A percentile compares a stretch with the other conserved stretches of the same genome.
Evolutionary conservation across 2,113 vertebrate genomes (phyloP).

Genomic region (Hoplias malabaricus): DNA sequence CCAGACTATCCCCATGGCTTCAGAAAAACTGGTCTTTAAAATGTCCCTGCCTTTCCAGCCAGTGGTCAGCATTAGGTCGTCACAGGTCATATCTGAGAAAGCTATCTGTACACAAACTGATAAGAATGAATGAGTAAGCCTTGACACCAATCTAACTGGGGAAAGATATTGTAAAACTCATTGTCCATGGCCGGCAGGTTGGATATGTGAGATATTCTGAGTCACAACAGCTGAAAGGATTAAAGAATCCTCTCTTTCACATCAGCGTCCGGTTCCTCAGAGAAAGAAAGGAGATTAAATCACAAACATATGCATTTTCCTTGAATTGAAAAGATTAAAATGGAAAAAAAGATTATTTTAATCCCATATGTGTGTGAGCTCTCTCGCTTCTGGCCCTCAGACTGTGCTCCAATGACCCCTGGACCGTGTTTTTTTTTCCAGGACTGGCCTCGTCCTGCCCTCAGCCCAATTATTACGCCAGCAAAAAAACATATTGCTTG

Average conservation of each 20-base stretch:
- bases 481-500: neutral
- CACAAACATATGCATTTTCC: slow-evolving; percentile 21
- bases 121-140: neutral
- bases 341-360: slow-evolving; percentile 30
- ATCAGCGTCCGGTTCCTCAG: neutral
- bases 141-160: neutral
- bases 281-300: slow-evolving; percentile 14
- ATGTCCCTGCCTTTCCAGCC: slow-evolving; percentile 1
- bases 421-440: neutral
- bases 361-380: slow-evolving; percentile 18
- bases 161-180: neutral
- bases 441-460: neutral
- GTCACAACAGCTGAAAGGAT: neutral
- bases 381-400: neutral
- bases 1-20: neutral
- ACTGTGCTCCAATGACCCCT: neutral
- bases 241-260: neutral
- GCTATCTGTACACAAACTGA: neutral
- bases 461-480: neutral
- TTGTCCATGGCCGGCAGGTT: neutral
- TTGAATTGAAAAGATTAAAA: slow-evolving; percentile 38
- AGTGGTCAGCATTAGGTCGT: slow-evolving; percentile 24
- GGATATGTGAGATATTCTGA: neutral
- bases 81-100: neutral
- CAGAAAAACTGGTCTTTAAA: neutral